Conservation (phyloP, 2,113 vertebrate genomes). For the Phasianus colchicus region DNA sequence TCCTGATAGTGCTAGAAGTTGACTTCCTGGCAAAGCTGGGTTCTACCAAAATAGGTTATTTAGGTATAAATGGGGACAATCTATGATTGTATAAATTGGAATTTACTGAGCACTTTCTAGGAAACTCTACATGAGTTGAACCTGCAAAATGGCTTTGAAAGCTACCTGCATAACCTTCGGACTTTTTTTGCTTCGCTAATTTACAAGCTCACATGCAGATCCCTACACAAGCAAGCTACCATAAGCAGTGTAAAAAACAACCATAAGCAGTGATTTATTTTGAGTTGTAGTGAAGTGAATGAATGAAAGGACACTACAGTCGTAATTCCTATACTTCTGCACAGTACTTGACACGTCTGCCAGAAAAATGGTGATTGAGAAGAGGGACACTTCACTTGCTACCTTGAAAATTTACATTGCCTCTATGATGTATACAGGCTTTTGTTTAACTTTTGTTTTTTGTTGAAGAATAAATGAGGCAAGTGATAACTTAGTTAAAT, state of each 20-base stretch:
- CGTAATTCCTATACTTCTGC: background rate
- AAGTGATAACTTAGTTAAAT: background rate
- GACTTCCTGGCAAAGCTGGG: background rate
- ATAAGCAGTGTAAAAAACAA: background rate
- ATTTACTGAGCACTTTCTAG: background rate
- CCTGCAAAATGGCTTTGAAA: background rate
- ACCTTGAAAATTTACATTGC: background rate
- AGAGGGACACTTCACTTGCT: background rate
- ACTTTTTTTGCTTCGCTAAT: background rate
- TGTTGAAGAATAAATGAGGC: background rate
- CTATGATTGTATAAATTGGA: background rate
- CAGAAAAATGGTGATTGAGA: background rate
- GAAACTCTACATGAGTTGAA: background rate
- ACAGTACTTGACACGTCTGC: accelerated
- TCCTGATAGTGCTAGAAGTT: background rate
- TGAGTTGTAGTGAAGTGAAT: background rate
- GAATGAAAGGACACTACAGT: background rate
- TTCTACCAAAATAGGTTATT: background rate
- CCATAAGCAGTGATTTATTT: background rate
- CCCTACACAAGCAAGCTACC: background rate
- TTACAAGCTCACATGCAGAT: background rate
- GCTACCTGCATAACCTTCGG: background rate
- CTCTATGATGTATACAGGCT: background rate
- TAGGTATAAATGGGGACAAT: background rate
- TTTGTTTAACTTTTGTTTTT: background rate